These are phyloP conservation scores for Ostrea denselamellosa DNA, from an alignment of 1,140 invertebrate species.

Conservation along the genomic window DNA sequence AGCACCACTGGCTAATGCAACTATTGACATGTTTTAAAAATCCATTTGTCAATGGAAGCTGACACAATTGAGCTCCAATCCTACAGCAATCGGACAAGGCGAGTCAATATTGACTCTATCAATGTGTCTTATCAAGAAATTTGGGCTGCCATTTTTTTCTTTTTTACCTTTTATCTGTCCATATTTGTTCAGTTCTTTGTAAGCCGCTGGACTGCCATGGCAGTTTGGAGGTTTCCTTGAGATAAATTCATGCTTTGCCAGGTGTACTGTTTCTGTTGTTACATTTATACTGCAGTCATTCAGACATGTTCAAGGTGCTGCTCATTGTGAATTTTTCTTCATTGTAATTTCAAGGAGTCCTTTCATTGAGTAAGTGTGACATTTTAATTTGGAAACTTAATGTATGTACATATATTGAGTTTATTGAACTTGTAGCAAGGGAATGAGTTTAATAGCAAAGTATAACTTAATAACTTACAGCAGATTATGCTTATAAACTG, in stretches of 20 bases:
- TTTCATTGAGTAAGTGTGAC: slow-evolving; percentile 13
- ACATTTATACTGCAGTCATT: background rate
- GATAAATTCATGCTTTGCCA: background rate
- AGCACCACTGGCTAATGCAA: background rate
- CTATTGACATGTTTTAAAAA: background rate
- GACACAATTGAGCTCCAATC: slow-evolving; percentile 5
- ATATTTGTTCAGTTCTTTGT: slow-evolving; percentile 17
- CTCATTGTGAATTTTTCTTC: background rate
- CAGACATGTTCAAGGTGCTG: background rate
- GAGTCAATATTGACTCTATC: slow-evolving; percentile 32
- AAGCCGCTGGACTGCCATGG: background rate
- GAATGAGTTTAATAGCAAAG: too few species aligned
- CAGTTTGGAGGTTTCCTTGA: background rate
- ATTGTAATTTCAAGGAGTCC: slow-evolving; percentile 11
- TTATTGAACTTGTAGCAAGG: too few species aligned
- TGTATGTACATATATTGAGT: too few species aligned
- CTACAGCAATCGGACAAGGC: background rate
- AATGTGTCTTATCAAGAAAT: slow-evolving; percentile 11
- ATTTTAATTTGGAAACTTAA: background rate
- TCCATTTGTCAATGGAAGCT: background rate
- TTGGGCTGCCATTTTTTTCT: background rate
- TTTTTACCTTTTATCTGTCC: slow-evolving; percentile 26
- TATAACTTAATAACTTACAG: too few species aligned
- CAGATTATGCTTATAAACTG: too few species aligned
- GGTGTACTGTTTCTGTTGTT: background rate